A percentile compares a stretch with the other conserved stretches of the same genome.
Conservation (phyloP, 2,888 invertebrate genomes). For the Acanthosoma haemorrhoidale region DNA sequence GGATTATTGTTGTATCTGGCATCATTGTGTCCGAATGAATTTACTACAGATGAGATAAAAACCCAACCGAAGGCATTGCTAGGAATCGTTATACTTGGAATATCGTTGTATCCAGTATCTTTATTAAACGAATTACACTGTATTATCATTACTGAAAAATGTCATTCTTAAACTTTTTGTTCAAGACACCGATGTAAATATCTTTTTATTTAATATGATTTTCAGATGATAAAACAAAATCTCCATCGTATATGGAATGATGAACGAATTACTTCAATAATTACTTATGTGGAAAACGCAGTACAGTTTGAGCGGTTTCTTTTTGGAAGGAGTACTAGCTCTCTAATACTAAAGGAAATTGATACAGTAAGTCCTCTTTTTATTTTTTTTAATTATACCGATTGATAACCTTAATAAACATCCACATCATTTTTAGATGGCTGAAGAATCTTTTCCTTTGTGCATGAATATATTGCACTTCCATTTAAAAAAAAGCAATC, state of each 20-base stretch:
- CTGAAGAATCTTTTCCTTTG: slow-evolving; percentile 33
- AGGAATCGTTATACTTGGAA: too few relatives aligned
- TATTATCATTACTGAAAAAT: too few relatives aligned
- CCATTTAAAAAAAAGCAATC: slow-evolving; percentile 26
- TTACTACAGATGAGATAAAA: too few relatives aligned
- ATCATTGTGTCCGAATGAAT: too few relatives aligned
- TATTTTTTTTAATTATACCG: neutral
- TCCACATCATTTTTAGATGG: slow-evolving; percentile 31
- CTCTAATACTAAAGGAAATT: slow-evolving; percentile 15
- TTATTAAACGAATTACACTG: too few relatives aligned
- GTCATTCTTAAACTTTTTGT: too few relatives aligned
- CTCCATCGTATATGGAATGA: slow-evolving; percentile 31
- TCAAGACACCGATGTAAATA: neutral
- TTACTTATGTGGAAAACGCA: slow-evolving; percentile 26
- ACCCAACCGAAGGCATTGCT: too few relatives aligned
- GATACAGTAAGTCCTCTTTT: slow-evolving; percentile 12
- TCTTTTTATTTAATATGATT: neutral
- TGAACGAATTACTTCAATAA: slow-evolving; percentile 26
- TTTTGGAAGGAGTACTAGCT: slow-evolving; percentile 2
- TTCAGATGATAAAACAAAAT: slow-evolving; percentile 22
- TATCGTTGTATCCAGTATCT: too few relatives aligned
- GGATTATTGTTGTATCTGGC: too few relatives aligned
- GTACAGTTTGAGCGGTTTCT: slow-evolving; percentile 25
- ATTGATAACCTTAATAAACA: neutral
- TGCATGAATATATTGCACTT: slow-evolving; percentile 36